A percentile compares a stretch with the other conserved stretches of the same genome.
Evolutionary conservation across 1,140 invertebrate genomes (phyloP).

Genomic region (Macrosteles quadrilineatus): DNA sequence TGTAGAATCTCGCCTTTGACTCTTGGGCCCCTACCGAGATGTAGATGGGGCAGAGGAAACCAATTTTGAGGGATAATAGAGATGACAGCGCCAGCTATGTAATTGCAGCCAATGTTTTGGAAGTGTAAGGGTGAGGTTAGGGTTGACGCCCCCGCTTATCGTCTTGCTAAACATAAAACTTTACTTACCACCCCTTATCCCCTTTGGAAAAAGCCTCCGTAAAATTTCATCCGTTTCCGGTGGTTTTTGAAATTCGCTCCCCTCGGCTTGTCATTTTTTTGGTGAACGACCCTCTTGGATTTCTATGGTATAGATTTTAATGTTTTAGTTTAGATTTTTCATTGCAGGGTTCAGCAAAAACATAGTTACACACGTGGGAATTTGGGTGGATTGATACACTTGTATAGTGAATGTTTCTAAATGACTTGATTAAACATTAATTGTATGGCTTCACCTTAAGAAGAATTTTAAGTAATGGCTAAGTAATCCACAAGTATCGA

Average conservation of each 20-base stretch:
- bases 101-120: constrained; percentile 25
- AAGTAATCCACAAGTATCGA: too few relatives aligned
- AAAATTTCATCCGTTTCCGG: constrained; percentile 9
- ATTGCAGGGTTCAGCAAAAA: too few relatives aligned
- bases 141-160: constrained; percentile 20
- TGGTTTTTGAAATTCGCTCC: constrained; percentile 9
- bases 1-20: not conserved
- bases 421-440: too few relatives aligned
- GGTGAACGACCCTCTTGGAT: too few relatives aligned
- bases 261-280: not conserved
- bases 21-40: not conserved
- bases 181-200: constrained; percentile 2
- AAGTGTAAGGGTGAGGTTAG: constrained; percentile 13
- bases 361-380: too few relatives aligned
- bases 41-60: constrained; percentile 23
- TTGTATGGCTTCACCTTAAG: too few relatives aligned
- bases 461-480: too few relatives aligned
- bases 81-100: constrained; percentile 21
- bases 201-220: not conserved
- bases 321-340: too few relatives aligned
- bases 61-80: constrained; percentile 19
- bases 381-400: too few relatives aligned
- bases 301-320: too few relatives aligned
- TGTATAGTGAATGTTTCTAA: too few relatives aligned
- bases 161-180: constrained; percentile 15